These are phyloP conservation scores for Crepidodera aurea DNA, from an alignment of 2,888 invertebrate genomes.

Conservation along the genomic window DNA sequence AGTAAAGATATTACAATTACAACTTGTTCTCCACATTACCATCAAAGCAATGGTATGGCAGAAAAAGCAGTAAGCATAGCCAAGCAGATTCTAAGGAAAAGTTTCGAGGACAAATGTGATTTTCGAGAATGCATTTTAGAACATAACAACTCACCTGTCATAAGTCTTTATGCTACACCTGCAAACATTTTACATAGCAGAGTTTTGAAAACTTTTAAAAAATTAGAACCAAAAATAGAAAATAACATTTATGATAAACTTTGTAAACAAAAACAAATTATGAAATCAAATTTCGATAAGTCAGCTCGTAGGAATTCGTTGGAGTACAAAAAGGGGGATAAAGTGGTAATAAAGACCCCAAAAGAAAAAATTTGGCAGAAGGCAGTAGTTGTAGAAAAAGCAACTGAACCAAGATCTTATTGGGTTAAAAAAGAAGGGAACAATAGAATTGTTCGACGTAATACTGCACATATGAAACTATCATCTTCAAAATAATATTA, in stretches of 20 bases:
- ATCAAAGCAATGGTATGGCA: slow-evolving; percentile 40
- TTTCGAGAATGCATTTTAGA: slow-evolving; percentile 11
- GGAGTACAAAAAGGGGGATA: too few species aligned
- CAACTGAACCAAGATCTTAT: too few species aligned
- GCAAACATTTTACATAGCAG: slow-evolving; percentile 18
- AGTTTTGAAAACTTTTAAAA: slow-evolving; percentile 15
- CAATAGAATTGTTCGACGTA: too few species aligned
- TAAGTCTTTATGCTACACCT: not conserved
- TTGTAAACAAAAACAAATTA: slow-evolving; percentile 9
- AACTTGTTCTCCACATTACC: slow-evolving; percentile 32
- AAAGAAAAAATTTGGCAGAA: too few species aligned
- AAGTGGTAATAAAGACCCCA: too few species aligned
- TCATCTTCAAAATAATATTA: too few species aligned
- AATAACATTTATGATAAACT: slow-evolving; percentile 20
- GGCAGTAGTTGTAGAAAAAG: too few species aligned
- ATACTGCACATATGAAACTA: too few species aligned
- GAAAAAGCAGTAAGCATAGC: slow-evolving; percentile 41
- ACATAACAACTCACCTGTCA: slow-evolving; percentile 13
- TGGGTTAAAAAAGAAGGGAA: too few species aligned
- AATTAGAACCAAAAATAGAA: too few species aligned
- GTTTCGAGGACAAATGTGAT: slow-evolving; percentile 11
- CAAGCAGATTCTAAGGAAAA: slow-evolving; percentile 19
- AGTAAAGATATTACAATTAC: slow-evolving; percentile 38
- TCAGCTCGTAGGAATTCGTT: too few species aligned
- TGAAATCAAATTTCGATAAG: too few species aligned